These are phyloP conservation scores for Drosophila jambulina DNA, from an alignment of 1,140 invertebrate genomes.

Conservation along the genomic window DNA sequence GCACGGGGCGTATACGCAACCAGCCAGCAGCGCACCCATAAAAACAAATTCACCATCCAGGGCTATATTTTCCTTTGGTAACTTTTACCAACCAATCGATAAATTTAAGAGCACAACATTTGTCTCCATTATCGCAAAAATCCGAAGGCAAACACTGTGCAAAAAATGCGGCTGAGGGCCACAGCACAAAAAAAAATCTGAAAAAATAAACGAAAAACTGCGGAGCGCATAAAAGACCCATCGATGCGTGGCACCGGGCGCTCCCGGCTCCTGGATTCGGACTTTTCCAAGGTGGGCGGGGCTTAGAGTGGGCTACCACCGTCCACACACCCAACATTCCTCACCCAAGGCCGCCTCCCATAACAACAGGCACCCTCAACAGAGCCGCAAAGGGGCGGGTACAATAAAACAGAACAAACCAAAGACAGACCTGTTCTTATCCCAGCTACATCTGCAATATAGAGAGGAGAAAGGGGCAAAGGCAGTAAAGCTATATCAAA, in stretches of 20 bases:
- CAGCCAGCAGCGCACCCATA: constrained; percentile 34
- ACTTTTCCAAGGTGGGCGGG: constrained; percentile 52
- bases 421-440: constrained; percentile 43
- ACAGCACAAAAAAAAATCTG: constrained; percentile 37
- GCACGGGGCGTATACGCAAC: constrained; percentile 46
- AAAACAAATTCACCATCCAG: constrained; percentile 68
- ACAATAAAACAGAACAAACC: constrained; percentile 55
- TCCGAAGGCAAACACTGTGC: constrained; percentile 70
- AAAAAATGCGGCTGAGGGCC: constrained; percentile 35
- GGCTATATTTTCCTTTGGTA: constrained; percentile 57
- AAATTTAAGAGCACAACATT: constrained; percentile 83
- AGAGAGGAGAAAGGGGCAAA: constrained; percentile 41
- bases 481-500: constrained; percentile 74
- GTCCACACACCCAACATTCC: background rate
- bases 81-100: constrained; percentile 72
- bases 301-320: constrained; percentile 37
- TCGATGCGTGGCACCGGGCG: constrained; percentile 67
- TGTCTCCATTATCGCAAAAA: constrained; percentile 82
- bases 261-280: constrained; percentile 15
- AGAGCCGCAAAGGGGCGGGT: constrained; percentile 73
- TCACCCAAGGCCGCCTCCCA: background rate
- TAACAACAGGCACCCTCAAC: constrained; percentile 29
- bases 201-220: constrained; percentile 62
- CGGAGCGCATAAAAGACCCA: constrained; percentile 75
- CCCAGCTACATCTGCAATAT: constrained; percentile 28